Evolutionary conservation across 2,888 invertebrate species (phyloP).

Genomic region (Nebria salina): DNA sequence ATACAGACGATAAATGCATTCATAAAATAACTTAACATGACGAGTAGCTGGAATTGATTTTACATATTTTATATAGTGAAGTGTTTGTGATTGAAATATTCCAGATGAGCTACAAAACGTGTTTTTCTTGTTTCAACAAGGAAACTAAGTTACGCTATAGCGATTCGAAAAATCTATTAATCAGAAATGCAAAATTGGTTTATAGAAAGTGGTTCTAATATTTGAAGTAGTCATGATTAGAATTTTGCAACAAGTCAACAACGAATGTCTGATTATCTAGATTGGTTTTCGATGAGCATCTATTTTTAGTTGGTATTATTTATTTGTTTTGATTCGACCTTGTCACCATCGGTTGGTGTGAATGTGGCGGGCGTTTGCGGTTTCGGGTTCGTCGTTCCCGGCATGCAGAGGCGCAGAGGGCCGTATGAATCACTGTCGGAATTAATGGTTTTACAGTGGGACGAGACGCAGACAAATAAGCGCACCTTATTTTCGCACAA

Average conservation of each 20-base stretch:
- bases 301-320: background rate
- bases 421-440: slow-evolving; percentile 18
- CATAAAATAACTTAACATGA: background rate
- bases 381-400: slow-evolving; percentile 10
- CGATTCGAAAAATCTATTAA: no score
- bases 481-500: slow-evolving; percentile 18
- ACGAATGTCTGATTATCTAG: no score
- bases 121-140: background rate
- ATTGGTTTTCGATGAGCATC: no score
- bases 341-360: background rate
- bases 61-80: background rate
- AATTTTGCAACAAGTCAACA: no score
- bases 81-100: background rate
- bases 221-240: no score
- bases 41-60: background rate
- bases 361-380: slow-evolving; percentile 15
- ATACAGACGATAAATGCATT: background rate
- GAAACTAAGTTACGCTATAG: no score
- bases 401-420: background rate
- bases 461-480: slow-evolving; percentile 19
- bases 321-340: background rate
- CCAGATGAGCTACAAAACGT: background rate
- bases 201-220: no score
- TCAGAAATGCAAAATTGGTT: no score
- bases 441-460: slow-evolving; percentile 18